phyloP scores from a whole-genome alignment of 2,113 vertebrate species.

The Mixornis gularis region DNA sequence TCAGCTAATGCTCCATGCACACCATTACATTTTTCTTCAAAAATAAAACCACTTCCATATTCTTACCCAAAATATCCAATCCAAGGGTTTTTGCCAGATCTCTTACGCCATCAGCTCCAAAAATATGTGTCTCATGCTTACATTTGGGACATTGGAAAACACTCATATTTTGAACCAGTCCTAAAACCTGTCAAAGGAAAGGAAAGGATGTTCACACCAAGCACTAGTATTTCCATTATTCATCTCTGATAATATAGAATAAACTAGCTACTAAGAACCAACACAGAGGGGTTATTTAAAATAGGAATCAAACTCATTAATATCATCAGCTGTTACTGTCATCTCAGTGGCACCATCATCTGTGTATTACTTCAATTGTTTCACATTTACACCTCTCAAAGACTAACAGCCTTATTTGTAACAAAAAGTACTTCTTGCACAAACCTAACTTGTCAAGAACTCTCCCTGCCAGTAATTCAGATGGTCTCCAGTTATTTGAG shows the following conservation, averaged over 20 bases:
- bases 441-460: background rate
- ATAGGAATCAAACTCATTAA: background rate
- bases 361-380: background rate
- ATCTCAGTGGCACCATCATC: background rate
- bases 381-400: background rate
- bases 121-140: constrained; percentile 89
- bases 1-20: background rate
- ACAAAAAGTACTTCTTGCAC: background rate
- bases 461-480: background rate
- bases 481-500: background rate
- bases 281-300: background rate
- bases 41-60: background rate
- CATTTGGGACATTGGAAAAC: constrained; percentile 95
- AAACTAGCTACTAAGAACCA: background rate
- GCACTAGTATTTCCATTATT: background rate
- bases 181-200: constrained; percentile 83
- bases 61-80: constrained; percentile 84
- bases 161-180: constrained; percentile 97
- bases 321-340: background rate
- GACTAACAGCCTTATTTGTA: background rate
- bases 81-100: constrained; percentile 80
- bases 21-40: background rate
- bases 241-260: background rate
- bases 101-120: constrained; percentile 86
- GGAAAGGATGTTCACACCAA: background rate